Percentiles rank a stretch among this genome's conserved stretches.
Evolutionary conservation across 2,888 invertebrate genomes (phyloP).

Genomic region (Parasteatoda lunata): DNA sequence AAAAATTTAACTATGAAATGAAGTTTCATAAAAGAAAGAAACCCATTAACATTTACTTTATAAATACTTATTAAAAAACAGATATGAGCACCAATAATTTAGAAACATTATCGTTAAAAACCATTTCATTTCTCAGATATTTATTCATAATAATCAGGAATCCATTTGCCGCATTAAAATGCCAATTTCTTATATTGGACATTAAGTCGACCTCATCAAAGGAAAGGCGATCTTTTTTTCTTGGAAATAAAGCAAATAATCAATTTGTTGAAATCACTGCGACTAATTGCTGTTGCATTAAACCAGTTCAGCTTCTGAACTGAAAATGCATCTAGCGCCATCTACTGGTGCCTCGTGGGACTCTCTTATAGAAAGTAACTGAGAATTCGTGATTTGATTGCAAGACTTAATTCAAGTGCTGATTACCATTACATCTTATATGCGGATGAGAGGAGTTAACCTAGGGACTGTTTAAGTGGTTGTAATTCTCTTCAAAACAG

Average conservation of each 20-base stretch:
- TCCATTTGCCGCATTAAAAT: background rate
- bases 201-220: slow-evolving; percentile 9
- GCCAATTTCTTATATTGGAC: slow-evolving; percentile 11
- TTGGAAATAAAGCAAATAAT: slow-evolving; percentile 30
- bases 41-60: too few relatives aligned
- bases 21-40: too few relatives aligned
- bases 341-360: slow-evolving; percentile 22
- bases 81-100: too few relatives aligned
- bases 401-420: background rate
- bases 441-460: background rate
- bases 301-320: background rate
- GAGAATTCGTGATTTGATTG: background rate
- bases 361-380: background rate
- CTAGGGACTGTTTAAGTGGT: background rate
- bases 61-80: too few relatives aligned
- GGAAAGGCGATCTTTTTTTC: slow-evolving; percentile 30
- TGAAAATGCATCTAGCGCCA: slow-evolving; percentile 24
- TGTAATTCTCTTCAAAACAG: background rate
- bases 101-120: background rate
- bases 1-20: too few relatives aligned
- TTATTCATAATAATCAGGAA: slow-evolving; percentile 1
- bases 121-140: background rate
- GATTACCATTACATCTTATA: background rate
- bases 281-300: slow-evolving; percentile 26
- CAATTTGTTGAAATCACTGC: slow-evolving; percentile 39